Percentiles rank a stretch among this genome's conserved stretches.
Conservation (phyloP, 2,797 vertebrate species). For the Squalus acanthias region DNA sequence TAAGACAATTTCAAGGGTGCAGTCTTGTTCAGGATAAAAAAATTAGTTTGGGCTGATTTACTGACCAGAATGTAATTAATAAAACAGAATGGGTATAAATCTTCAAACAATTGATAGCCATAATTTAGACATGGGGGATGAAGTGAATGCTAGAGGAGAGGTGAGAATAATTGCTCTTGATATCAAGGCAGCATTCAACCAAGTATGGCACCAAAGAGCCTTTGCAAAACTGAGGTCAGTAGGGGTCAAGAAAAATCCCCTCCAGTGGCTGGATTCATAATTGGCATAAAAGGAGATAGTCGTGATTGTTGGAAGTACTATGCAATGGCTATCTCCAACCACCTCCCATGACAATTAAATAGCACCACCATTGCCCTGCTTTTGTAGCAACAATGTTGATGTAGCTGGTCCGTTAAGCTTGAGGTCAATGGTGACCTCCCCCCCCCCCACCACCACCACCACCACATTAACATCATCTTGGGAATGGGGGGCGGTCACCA, state of each 20-base stretch:
- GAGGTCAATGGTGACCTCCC: neutral
- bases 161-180: neutral
- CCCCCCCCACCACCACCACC: no score
- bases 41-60: neutral
- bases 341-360: neutral
- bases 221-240: neutral
- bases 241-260: neutral
- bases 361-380: neutral
- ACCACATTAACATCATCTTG: neutral
- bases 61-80: neutral
- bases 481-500: no score
- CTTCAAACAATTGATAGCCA: neutral
- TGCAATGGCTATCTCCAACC: neutral
- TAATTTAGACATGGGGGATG: neutral
- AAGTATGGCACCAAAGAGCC: neutral
- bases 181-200: neutral
- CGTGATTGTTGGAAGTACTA: neutral
- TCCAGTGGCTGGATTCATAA: neutral
- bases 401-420: neutral
- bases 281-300: neutral
- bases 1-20: neutral
- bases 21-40: neutral
- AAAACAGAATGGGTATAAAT: neutral
- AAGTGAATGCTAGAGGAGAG: neutral
- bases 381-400: neutral